phyloP scores from a whole-genome alignment of 1,140 invertebrate species.

The Colletes latitarsis region DNA sequence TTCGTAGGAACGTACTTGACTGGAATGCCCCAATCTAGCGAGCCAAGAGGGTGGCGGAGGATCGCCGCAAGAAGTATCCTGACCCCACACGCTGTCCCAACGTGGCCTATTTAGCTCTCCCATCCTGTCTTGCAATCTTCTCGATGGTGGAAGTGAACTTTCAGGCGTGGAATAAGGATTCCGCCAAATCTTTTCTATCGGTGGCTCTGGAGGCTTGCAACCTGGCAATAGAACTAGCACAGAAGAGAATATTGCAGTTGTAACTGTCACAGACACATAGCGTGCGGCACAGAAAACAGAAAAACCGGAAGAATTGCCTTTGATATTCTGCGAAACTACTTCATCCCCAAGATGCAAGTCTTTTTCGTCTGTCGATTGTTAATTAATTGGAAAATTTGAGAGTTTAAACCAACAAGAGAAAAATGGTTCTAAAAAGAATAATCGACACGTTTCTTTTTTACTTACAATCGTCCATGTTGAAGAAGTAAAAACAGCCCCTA shows the following conservation, averaged over 20 bases:
- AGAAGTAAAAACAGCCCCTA: no score
- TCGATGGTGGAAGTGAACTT: constrained; percentile 71
- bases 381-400: no score
- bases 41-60: constrained; percentile 84
- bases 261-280: neutral
- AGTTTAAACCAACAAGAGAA: no score
- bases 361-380: no score
- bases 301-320: no score
- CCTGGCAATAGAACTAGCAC: constrained; percentile 11
- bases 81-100: constrained; percentile 88
- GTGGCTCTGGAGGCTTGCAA: constrained; percentile 52
- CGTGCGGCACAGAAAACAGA: no score
- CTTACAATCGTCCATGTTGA: no score
- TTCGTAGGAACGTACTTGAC: constrained; percentile 65
- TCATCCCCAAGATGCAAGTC: no score
- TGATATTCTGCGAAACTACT: no score
- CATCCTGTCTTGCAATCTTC: constrained; percentile 72
- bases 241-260: neutral
- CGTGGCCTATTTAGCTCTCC: constrained; percentile 84
- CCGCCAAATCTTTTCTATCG: constrained; percentile 72
- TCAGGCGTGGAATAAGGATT: constrained; percentile 73
- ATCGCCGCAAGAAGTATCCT: constrained; percentile 75
- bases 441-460: no score
- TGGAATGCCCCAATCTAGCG: constrained; percentile 73
- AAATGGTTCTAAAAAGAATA: no score